A percentile compares a stretch with the other conserved stretches of the same genome.
These are phyloP conservation scores for Coregonus clupeaformis DNA, from an alignment of 2,113 vertebrate species.

Conservation along the genomic window DNA sequence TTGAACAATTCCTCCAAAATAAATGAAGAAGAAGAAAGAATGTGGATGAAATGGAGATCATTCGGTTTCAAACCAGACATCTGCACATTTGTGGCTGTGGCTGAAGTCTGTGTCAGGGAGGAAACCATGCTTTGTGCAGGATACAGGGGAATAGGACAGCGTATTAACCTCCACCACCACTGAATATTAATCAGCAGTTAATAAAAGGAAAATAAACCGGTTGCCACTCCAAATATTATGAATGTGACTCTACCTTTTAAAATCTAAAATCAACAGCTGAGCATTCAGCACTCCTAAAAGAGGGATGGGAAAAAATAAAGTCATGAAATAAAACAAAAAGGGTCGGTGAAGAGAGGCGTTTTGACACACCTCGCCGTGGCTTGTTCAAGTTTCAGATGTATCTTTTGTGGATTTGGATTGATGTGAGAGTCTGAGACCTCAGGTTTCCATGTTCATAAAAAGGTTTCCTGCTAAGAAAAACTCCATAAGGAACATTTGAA, in stretches of 20 bases:
- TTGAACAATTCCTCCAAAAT: conserved; percentile 44
- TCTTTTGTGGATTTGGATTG: conserved; percentile 11
- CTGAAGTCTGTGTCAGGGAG: conserved; percentile 71
- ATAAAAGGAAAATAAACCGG: conserved; percentile 92
- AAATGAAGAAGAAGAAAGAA: conserved; percentile 18
- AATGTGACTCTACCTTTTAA: conserved; percentile 68
- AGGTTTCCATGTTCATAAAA: conserved; percentile 46
- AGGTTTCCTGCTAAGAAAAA: background rate
- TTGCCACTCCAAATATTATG: conserved; percentile 93
- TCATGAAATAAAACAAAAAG: conserved; percentile 66
- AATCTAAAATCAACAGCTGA: conserved; percentile 64
- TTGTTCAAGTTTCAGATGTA: conserved; percentile 21
- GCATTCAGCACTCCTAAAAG: conserved; percentile 56
- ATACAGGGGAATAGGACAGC: conserved; percentile 84
- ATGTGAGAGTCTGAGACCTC: conserved; percentile 26
- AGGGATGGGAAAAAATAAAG: conserved; percentile 50
- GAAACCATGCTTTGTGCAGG: conserved; percentile 80
- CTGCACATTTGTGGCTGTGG: conserved; percentile 72
- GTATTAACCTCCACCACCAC: conserved; percentile 86
- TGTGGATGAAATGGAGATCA: conserved; percentile 65
- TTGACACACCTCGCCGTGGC: conserved; percentile 27
- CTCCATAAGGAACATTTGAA: background rate
- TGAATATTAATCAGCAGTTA: conserved; percentile 97
- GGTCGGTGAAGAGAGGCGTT: conserved; percentile 65
- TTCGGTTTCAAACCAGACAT: conserved; percentile 87